Conservation (phyloP, 2,113 vertebrate genomes). For the Parotia lawesii region DNA sequence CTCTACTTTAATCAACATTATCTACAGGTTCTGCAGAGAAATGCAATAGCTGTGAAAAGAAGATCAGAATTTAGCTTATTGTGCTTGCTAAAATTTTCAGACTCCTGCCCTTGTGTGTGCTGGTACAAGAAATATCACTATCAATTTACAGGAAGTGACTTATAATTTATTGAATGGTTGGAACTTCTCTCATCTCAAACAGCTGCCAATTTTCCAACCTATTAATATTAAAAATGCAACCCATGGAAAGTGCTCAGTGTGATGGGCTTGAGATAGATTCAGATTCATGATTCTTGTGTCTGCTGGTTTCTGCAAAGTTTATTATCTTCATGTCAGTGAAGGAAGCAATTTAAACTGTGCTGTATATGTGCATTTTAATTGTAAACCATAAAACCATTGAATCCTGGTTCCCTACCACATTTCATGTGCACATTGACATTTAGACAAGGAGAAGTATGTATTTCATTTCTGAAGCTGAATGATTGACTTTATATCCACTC, state of each 20-base stretch:
- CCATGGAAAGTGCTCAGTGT: not conserved
- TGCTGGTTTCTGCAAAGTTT: not conserved
- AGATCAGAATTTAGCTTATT: not conserved
- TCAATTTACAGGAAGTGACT: not conserved
- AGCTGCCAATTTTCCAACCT: not conserved
- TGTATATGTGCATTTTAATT: not conserved
- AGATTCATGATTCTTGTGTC: not conserved
- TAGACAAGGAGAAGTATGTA: not conserved
- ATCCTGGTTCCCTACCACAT: not conserved
- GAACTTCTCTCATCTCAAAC: not conserved
- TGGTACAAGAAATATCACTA: not conserved
- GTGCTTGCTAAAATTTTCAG: not conserved
- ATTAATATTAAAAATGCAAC: not conserved
- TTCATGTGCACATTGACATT: not conserved
- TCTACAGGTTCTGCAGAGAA: not conserved
- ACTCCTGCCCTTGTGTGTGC: not conserved
- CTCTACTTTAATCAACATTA: not conserved
- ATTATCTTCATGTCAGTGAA: not conserved
- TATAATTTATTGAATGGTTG: not conserved
- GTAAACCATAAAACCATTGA: not conserved
- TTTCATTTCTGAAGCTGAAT: not conserved
- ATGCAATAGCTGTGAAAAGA: not conserved
- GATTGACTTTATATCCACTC: not conserved
- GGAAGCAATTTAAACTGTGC: not conserved
- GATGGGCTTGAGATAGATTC: not conserved